Evolutionary conservation across 1,140 invertebrate species (phyloP), one percentile per base, ranked within the genome.

Genomic region (Diachasma alloeum): DNA sequence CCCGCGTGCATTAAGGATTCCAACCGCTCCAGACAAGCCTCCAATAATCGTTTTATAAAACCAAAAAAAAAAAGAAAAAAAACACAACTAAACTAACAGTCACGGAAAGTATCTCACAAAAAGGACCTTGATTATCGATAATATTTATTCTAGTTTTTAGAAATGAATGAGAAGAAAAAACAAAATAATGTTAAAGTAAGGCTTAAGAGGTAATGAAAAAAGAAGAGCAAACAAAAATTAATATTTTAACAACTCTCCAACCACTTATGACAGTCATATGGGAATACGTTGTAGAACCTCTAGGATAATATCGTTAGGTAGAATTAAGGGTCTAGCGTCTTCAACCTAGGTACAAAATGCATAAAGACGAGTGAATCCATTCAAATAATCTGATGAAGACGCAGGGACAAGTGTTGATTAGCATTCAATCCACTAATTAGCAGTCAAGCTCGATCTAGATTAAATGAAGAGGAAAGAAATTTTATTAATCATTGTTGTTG

Each of bases 101-200:
- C 15, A 63, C 59, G 59, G 59, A 63, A 63, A 63, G 59, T 63
- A 63, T 63, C 59, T 63, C 59, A 63, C 24, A 63, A 22, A 63
- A 63, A 63, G 24, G 59, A 26, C 59, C 19, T 26, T 63, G 22
- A 26, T 26, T 63, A 63, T 63, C 24, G 24, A 63, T 63, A 63
- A 63, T 63, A 63, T 63, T 63, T 63, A 63, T 63, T 63, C 22
- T 63, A 63, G 59, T 26, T 63, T 63, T 63, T 3, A 26, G 26
- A 31, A 31, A 63, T 63, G 24, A 56, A 56, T 8, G 24, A 63
- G 59, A 13, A 9, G 26, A 26, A 63, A 6, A 6, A 56, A n/a
- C n/a, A 22, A 9, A 56, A 8, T 10, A 42, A 56, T 22, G 10
- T 63, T 63, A 26, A 26, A 26, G 10, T 63, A 63, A 63, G 24